A percentile compares a stretch with the other conserved stretches of the same genome.
Evolutionary conservation across 1,140 invertebrate genomes (phyloP).

Genomic region (Temnothorax curvispinosus): DNA sequence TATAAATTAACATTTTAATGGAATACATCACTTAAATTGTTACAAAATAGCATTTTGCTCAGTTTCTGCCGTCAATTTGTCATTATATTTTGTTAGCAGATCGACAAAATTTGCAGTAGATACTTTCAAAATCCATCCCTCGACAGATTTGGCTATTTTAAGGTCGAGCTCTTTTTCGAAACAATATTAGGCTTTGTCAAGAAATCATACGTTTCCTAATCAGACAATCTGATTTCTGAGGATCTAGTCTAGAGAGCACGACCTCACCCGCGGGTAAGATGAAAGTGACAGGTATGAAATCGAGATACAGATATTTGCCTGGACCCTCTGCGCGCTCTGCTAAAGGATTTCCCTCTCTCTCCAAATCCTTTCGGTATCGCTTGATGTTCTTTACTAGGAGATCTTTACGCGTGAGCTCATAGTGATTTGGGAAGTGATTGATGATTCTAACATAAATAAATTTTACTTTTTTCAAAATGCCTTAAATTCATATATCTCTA

Average conservation of each 20-base stretch:
- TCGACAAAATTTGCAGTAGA: no score
- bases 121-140: no score
- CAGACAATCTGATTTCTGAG: not conserved
- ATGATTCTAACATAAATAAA: constrained; percentile 88
- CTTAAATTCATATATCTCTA: not conserved
- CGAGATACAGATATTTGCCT: constrained; percentile 92
- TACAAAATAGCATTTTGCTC: no score
- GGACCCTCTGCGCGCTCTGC: constrained; percentile 92
- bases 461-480: not conserved
- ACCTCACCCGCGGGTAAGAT: constrained; percentile 92
- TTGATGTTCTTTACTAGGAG: constrained; percentile 98
- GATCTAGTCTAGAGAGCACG: not conserved
- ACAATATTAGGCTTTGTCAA: not conserved
- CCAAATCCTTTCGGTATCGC: constrained; percentile 95
- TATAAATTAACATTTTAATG: no score
- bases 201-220: not conserved
- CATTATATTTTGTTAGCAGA: no score
- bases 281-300: constrained; percentile 97
- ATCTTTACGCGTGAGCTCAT: constrained; percentile 97
- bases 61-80: no score
- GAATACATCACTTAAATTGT: no score
- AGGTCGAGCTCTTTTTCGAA: no score
- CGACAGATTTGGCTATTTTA: no score
- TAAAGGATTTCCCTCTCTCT: constrained; percentile 94
- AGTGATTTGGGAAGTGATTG: constrained; percentile 97